These are phyloP conservation scores for Eubucco bourcierii DNA, from an alignment of 2,113 vertebrate species.

Conservation along the genomic window DNA sequence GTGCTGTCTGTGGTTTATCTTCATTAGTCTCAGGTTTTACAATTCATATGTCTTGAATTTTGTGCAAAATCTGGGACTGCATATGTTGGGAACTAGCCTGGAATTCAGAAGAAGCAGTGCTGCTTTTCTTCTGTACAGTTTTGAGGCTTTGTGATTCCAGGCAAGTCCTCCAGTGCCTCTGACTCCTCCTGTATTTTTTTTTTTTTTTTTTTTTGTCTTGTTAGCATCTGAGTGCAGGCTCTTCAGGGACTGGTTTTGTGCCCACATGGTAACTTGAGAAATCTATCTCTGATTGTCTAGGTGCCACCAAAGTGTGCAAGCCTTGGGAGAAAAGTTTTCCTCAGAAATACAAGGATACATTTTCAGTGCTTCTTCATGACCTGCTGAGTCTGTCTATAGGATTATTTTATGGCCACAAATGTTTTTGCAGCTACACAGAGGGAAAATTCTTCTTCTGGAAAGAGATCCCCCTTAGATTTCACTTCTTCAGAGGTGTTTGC, in stretches of 20 bases:
- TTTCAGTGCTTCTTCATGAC: neutral
- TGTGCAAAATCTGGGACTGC: neutral
- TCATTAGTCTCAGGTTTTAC: neutral
- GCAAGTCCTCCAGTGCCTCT: neutral
- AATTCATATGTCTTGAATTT: conserved; percentile 24
- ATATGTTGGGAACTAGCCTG: neutral
- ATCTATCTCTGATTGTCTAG: neutral
- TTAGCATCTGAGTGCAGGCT: neutral
- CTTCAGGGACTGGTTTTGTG: neutral
- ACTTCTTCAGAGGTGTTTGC: neutral
- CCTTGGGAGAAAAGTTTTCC: neutral
- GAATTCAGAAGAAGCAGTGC: neutral
- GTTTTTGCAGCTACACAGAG: neutral
- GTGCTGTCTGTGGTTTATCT: neutral
- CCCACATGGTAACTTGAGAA: neutral
- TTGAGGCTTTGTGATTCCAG: neutral
- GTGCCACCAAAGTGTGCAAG: neutral
- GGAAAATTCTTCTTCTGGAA: neutral
- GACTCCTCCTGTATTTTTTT: neutral
- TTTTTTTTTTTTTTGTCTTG: no score
- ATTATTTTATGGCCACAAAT: neutral
- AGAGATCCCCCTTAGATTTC: neutral
- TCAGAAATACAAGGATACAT: neutral
- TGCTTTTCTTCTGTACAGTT: neutral
- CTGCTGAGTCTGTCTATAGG: neutral